Conservation (phyloP, 2,888 invertebrate genomes). For the Drosophila eohydei region DNA sequence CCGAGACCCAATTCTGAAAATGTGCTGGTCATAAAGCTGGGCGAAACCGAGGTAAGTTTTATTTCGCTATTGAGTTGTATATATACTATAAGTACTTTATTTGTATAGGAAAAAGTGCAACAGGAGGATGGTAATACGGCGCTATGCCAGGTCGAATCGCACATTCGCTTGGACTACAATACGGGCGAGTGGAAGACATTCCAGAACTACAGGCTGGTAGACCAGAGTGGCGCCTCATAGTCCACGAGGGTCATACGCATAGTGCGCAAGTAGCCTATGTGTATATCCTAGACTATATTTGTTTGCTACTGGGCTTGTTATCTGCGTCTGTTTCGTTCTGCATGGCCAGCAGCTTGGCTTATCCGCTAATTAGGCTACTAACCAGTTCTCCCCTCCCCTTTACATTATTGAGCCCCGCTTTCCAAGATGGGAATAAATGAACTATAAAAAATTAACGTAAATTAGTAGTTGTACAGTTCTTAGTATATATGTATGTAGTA, state of each 20-base stretch:
- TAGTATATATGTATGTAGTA: slow-evolving; percentile 62
- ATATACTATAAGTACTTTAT: slow-evolving; percentile 3
- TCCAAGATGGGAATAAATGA: slow-evolving; percentile 54
- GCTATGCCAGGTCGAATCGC: slow-evolving; percentile 89
- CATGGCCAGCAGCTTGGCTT: slow-evolving; percentile 41
- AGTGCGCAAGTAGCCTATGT: slow-evolving; percentile 57
- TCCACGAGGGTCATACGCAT: slow-evolving; percentile 76
- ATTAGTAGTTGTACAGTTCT: slow-evolving; percentile 76
- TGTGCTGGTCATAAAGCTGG: slow-evolving; percentile 97
- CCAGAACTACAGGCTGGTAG: slow-evolving; percentile 94
- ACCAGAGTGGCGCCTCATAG: slow-evolving; percentile 84
- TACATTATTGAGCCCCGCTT: slow-evolving; percentile 9
- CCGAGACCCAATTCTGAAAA: slow-evolving; percentile 98
- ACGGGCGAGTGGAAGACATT: slow-evolving; percentile 98
- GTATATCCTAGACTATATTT: slow-evolving; percentile 43
- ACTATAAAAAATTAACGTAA: slow-evolving; percentile 75
- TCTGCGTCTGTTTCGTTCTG: slow-evolving; percentile 35
- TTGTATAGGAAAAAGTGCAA: slow-evolving; percentile 90
- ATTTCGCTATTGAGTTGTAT: neutral
- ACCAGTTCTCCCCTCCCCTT: slow-evolving; percentile 8
- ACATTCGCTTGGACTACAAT: slow-evolving; percentile 99
- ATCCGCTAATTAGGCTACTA: slow-evolving; percentile 64
- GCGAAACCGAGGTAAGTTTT: slow-evolving; percentile 89
- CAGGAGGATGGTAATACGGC: slow-evolving; percentile 93
- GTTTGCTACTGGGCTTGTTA: slow-evolving; percentile 24